Evolutionary conservation across 2,113 vertebrate genomes (phyloP).

Genomic region (Capreolus pygargus): DNA sequence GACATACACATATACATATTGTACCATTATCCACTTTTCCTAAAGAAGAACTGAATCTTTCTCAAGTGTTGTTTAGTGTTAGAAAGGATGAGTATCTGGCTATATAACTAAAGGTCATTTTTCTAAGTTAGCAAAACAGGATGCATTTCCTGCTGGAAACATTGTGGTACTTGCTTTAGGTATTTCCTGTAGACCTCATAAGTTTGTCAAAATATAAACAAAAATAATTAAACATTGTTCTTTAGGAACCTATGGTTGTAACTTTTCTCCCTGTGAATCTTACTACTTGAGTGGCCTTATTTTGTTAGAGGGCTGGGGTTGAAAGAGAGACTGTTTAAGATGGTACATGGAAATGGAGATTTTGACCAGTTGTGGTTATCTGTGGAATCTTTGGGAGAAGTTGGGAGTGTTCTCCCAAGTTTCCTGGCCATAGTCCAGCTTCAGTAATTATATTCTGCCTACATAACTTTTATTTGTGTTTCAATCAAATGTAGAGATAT

Average conservation of each 20-base stretch:
- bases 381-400: slow-evolving; percentile 30
- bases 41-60: not conserved
- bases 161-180: slow-evolving; percentile 17
- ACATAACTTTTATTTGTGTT: slow-evolving; percentile 40
- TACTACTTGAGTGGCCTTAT: not conserved
- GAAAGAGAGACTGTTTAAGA: slow-evolving; percentile 29
- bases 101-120: slow-evolving; percentile 19
- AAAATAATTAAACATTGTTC: not conserved
- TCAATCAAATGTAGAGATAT: slow-evolving; percentile 33
- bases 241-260: slow-evolving; percentile 5
- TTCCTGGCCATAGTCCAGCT: slow-evolving; percentile 19
- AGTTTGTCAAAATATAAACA: slow-evolving; percentile 13
- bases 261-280: not conserved
- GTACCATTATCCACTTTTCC: not conserved
- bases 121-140: slow-evolving; percentile 33
- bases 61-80: not conserved
- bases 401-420: slow-evolving; percentile 47
- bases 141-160: not conserved
- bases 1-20: not conserved
- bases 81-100: not conserved
- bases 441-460: slow-evolving; percentile 53
- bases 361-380: slow-evolving; percentile 40
- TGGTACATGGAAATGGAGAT: not conserved
- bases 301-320: not conserved
- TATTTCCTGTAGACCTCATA: slow-evolving; percentile 28